These are phyloP conservation scores for Rhizoglyphus robini DNA, from an alignment of 1,140 invertebrate genomes.

Conservation along the genomic window DNA sequence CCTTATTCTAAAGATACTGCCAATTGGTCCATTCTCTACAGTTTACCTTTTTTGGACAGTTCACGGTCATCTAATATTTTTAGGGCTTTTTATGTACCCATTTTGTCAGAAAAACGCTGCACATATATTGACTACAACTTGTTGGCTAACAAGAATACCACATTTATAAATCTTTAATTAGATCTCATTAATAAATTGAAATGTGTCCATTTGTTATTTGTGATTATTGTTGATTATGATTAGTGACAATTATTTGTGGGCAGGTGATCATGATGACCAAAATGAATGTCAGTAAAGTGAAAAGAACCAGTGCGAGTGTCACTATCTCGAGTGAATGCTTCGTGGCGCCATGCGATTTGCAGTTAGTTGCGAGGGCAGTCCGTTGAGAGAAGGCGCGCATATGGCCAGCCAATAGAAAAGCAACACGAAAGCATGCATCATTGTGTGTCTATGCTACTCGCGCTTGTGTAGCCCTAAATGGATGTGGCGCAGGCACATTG, in stretches of 20 bases:
- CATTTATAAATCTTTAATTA: no score
- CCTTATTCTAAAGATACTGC: conserved; percentile 56
- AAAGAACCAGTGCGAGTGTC: no score
- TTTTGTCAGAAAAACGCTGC: conserved; percentile 53
- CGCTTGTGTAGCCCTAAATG: no score
- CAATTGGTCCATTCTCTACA: conserved; percentile 58
- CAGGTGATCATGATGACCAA: no score
- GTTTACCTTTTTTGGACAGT: conserved; percentile 60
- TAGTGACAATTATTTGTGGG: no score
- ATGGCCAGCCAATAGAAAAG: not conserved
- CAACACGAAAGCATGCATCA: not conserved
- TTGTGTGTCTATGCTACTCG: no score
- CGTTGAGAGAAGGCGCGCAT: not conserved
- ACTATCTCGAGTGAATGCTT: not conserved
- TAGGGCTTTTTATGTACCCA: conserved; percentile 76
- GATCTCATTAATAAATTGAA: no score
- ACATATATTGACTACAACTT: conserved; percentile 66
- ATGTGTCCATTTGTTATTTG: no score
- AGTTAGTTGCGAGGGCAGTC: not conserved
- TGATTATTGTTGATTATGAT: no score
- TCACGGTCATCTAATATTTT: conserved; percentile 60
- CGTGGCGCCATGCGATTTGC: not conserved
- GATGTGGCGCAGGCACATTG: no score
- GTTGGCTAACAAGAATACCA: conserved; percentile 37
- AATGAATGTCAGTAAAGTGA: no score